phyloP scores from a whole-genome alignment of 2,797 vertebrate genomes.

The Pseudotriccus pelzelni region DNA sequence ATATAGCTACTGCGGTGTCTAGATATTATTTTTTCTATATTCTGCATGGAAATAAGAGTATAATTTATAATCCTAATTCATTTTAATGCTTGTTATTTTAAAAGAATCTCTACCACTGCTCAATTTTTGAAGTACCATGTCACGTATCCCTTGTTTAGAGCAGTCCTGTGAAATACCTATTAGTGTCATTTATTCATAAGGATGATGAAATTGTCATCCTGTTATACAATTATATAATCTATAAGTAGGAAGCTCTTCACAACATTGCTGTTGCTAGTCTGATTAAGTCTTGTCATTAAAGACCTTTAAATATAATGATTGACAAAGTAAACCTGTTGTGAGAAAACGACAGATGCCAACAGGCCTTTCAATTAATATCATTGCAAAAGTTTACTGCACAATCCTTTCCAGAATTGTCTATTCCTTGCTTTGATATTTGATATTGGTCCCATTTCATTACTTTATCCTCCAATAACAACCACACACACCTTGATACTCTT shows the following conservation, averaged over 20 bases:
- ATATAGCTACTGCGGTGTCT: neutral
- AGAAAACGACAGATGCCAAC: neutral
- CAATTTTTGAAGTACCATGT: neutral
- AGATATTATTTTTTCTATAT: neutral
- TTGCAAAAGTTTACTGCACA: neutral
- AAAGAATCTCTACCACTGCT: neutral
- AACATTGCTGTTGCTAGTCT: neutral
- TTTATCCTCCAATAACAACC: neutral
- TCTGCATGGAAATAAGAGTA: neutral
- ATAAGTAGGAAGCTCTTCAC: constrained; percentile 6
- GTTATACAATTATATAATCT: neutral
- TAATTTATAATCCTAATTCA: neutral
- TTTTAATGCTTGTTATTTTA: neutral
- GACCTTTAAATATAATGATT: neutral
- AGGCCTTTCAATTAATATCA: neutral
- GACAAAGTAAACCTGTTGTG: neutral
- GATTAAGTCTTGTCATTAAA: neutral
- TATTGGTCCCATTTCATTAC: neutral
- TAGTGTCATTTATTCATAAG: neutral
- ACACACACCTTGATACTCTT: accelerated
- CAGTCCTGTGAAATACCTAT: neutral
- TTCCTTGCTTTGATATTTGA: neutral
- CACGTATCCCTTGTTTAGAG: neutral
- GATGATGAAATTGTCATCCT: neutral
- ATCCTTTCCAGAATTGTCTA: neutral